Evolutionary conservation across 2,888 invertebrate species (phyloP).

Genomic region (Drosophila multiciliata): DNA sequence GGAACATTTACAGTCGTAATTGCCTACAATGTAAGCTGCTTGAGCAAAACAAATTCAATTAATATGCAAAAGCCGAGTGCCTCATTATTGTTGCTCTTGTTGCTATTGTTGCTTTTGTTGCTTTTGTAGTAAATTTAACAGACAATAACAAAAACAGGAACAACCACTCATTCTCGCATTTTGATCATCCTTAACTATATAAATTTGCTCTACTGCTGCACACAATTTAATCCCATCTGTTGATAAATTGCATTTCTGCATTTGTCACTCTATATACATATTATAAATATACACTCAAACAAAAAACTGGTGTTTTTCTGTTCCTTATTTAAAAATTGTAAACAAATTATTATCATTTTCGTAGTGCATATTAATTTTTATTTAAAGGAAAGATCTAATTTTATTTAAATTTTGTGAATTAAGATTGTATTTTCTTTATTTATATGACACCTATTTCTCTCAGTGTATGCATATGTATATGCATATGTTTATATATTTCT

Average conservation of each 20-base stretch:
- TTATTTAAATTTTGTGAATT: not conserved
- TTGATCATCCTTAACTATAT: slow-evolving; percentile 47
- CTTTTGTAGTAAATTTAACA: slow-evolving; percentile 51
- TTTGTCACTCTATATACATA: slow-evolving; percentile 37
- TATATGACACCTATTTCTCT: not conserved
- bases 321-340: not conserved
- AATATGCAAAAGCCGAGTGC: slow-evolving; percentile 68
- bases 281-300: slow-evolving; percentile 8
- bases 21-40: slow-evolving; percentile 30
- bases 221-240: slow-evolving; percentile 78
- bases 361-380: too few relatives aligned
- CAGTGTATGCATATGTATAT: slow-evolving; percentile 6
- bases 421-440: too few relatives aligned
- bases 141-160: not conserved
- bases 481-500: slow-evolving; percentile 27
- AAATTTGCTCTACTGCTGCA: slow-evolving; percentile 71
- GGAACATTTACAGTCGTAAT: slow-evolving; percentile 27
- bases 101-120: slow-evolving; percentile 28
- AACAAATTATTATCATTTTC: not conserved
- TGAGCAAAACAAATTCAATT: slow-evolving; percentile 59
- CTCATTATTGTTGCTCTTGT: slow-evolving; percentile 17
- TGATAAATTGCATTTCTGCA: slow-evolving; percentile 77
- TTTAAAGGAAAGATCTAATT: too few relatives aligned
- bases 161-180: slow-evolving; percentile 14
- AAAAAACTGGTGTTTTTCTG: not conserved